Evolutionary conservation across 2,888 invertebrate species (phyloP).

Genomic region (Stenolophus ochropezus): DNA sequence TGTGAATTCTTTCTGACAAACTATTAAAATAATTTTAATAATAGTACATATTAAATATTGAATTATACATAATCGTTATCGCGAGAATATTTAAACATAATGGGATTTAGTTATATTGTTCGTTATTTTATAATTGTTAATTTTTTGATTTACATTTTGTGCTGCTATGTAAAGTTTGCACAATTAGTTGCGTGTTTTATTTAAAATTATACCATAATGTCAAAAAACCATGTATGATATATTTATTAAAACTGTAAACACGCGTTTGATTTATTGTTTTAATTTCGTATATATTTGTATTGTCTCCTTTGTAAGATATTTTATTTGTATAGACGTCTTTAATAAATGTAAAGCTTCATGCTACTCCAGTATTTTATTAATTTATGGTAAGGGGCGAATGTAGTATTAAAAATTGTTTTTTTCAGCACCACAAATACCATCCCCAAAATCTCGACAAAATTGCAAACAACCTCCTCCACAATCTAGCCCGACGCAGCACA

Average conservation of each 20-base stretch:
- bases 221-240: not conserved
- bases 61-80: not conserved
- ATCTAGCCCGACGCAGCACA: constrained; percentile 76
- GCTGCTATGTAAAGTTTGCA: not conserved
- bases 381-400: not conserved
- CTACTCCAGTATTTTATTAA: constrained; percentile 12
- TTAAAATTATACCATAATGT: constrained; percentile 3
- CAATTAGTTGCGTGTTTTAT: constrained; percentile 8
- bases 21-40: not conserved
- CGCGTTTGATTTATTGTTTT: constrained; percentile 6
- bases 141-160: not conserved
- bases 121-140: not conserved
- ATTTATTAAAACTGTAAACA: constrained; percentile 4
- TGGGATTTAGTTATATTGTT: not conserved
- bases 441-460: constrained; percentile 76
- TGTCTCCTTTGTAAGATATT: constrained; percentile 5
- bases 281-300: constrained; percentile 22
- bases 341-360: constrained; percentile 31
- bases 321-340: constrained; percentile 21
- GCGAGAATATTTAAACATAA: not conserved
- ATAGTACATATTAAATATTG: not conserved
- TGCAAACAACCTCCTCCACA: constrained; percentile 76
- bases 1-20: not conserved
- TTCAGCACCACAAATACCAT: constrained; percentile 76
- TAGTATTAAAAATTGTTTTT: constrained; percentile 50